A percentile compares a stretch with the other conserved stretches of the same genome.
phyloP scores from a whole-genome alignment of 2,888 invertebrate species.

The Melanostoma mellinum region DNA sequence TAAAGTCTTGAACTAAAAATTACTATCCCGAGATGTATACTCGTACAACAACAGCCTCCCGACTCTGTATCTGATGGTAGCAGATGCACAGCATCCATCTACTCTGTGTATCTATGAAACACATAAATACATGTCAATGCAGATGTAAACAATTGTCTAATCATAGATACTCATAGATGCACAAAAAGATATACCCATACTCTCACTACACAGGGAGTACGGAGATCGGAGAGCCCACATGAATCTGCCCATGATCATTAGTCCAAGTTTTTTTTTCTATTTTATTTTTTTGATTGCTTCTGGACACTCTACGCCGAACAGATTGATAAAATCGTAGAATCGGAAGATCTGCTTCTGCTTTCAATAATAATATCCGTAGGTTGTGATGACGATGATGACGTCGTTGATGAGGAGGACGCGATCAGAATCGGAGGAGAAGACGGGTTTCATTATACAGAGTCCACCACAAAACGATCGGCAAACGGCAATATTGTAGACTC shows the following conservation, averaged over 20 bases:
- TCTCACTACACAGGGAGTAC: background rate
- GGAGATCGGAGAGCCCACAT: conserved; percentile 50
- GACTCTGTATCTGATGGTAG: conserved; percentile 31
- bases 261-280: conserved; percentile 18
- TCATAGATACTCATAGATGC: conserved; percentile 58
- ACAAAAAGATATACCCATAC: background rate
- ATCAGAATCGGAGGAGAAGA: no score
- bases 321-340: conserved; percentile 51
- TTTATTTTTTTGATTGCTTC: background rate
- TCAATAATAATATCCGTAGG: conserved; percentile 18
- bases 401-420: no score
- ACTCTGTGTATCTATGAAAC: conserved; percentile 55
- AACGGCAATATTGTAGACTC: conserved; percentile 3
- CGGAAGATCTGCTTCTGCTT: conserved; percentile 30
- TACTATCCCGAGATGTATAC: conserved; percentile 37
- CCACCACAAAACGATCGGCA: conserved; percentile 23
- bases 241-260: conserved; percentile 44
- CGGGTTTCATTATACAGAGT: background rate
- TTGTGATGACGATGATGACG: no score
- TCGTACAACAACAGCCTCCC: background rate
- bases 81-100: conserved; percentile 34
- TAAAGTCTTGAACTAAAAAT: conserved; percentile 71
- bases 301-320: conserved; percentile 17
- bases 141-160: conserved; percentile 67
- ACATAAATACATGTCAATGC: conserved; percentile 49